Evolutionary conservation across 2,888 invertebrate species (phyloP).

Genomic region (Strigamia maritima): DNA sequence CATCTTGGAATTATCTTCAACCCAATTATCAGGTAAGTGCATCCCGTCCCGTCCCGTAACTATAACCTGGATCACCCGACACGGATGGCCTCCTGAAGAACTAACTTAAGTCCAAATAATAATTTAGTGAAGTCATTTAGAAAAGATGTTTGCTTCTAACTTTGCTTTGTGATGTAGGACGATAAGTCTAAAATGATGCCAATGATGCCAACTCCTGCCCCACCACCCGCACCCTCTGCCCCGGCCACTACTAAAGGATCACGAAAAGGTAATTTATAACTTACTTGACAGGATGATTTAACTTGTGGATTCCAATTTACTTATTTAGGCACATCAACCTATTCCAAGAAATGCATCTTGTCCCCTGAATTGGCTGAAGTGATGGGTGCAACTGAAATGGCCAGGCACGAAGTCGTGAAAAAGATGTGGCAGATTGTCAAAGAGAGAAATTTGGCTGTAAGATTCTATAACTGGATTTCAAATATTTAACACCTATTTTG

Average conservation of each 20-base stretch:
- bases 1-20: slow-evolving; percentile 34
- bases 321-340: slow-evolving; percentile 50
- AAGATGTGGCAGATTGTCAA: slow-evolving; percentile 87
- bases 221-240: slow-evolving; percentile 25
- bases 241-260: slow-evolving; percentile 33
- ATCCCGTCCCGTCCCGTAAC: slow-evolving; percentile 24
- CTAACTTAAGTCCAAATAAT: neutral
- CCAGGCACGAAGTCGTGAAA: slow-evolving; percentile 85
- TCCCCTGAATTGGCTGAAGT: slow-evolving; percentile 80
- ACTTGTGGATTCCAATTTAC: neutral
- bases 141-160: neutral
- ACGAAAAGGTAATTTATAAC: slow-evolving; percentile 28
- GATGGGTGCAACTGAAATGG: slow-evolving; percentile 77
- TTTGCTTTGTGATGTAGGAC: neutral
- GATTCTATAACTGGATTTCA: slow-evolving; percentile 47
- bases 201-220: slow-evolving; percentile 28
- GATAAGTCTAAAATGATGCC: slow-evolving; percentile 32
- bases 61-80: slow-evolving; percentile 8
- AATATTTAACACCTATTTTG: neutral
- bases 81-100: neutral
- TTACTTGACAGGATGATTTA: neutral
- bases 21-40: slow-evolving; percentile 31
- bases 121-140: neutral
- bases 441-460: slow-evolving; percentile 73
- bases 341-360: slow-evolving; percentile 77